Conservation (phyloP, 2,113 vertebrate species). For the Eolophus roseicapilla region DNA sequence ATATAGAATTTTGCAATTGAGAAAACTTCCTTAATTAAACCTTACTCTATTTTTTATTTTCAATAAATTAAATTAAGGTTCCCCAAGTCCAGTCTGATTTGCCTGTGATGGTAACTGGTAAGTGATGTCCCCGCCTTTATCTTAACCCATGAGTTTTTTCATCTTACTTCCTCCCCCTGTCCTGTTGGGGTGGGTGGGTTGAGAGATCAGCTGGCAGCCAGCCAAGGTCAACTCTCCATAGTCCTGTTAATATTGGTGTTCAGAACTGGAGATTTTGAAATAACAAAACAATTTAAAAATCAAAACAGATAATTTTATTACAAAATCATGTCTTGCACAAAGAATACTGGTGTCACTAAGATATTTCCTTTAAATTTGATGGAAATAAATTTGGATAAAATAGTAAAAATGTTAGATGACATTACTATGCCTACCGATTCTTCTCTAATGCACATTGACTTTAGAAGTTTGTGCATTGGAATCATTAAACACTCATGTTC, state of each 20-base stretch:
- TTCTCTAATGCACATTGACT: background rate
- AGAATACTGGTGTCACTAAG: background rate
- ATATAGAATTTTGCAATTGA: background rate
- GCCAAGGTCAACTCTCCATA: background rate
- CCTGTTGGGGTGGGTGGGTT: background rate
- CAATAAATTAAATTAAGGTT: background rate
- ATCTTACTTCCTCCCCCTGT: background rate
- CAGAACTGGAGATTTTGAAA: background rate
- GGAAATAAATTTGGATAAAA: background rate
- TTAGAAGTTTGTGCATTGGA: background rate
- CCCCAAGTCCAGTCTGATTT: background rate
- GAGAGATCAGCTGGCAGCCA: background rate
- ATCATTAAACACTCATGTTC: background rate
- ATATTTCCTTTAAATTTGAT: background rate
- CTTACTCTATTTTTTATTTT: background rate
- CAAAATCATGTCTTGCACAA: background rate
- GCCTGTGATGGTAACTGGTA: no score
- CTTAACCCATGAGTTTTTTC: background rate
- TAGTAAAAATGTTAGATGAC: background rate
- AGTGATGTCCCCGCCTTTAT: background rate
- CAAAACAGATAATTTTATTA: background rate
- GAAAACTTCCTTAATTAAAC: background rate
- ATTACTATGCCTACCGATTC: background rate
- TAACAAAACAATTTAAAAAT: background rate
- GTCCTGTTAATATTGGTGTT: background rate